Conservation (phyloP, 2,113 vertebrate species). For the Gavia stellata region DNA sequence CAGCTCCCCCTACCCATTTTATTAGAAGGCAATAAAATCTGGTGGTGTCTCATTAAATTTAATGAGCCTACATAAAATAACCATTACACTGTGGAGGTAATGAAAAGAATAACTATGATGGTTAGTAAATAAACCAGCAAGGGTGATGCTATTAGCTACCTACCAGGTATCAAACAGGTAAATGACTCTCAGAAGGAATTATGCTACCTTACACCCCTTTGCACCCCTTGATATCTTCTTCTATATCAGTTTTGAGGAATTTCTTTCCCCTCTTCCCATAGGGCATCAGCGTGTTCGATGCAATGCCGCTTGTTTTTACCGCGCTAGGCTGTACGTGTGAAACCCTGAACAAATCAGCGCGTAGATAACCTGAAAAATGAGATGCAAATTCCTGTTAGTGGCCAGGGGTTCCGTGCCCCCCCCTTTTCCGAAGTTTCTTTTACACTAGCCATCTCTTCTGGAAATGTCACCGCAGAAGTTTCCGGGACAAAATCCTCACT, state of each 20-base stretch:
- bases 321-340: rapidly evolving
- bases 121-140: slow-evolving; percentile 75
- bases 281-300: not conserved
- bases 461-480: not conserved
- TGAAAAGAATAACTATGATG: slow-evolving; percentile 71
- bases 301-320: not conserved
- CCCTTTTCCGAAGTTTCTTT: not conserved
- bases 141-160: not conserved
- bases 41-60: slow-evolving; percentile 78
- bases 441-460: not conserved
- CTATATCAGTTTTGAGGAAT: not conserved
- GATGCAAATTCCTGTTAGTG: not conserved
- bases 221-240: not conserved
- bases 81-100: slow-evolving; percentile 72
- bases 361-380: not conserved
- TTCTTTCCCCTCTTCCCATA: not conserved
- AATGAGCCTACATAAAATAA: slow-evolving; percentile 78
- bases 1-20: slow-evolving; percentile 59
- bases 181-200: not conserved
- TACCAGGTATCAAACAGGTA: not conserved
- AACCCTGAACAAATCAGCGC: not conserved
- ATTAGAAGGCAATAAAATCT: slow-evolving; percentile 71
- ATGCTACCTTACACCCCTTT: not conserved
- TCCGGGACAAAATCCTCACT: not conserved
- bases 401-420: rapidly evolving